Evolutionary conservation across 1,140 invertebrate genomes (phyloP), one percentile per base, ranked within the genome.

Genomic region (Lerema accius): DNA sequence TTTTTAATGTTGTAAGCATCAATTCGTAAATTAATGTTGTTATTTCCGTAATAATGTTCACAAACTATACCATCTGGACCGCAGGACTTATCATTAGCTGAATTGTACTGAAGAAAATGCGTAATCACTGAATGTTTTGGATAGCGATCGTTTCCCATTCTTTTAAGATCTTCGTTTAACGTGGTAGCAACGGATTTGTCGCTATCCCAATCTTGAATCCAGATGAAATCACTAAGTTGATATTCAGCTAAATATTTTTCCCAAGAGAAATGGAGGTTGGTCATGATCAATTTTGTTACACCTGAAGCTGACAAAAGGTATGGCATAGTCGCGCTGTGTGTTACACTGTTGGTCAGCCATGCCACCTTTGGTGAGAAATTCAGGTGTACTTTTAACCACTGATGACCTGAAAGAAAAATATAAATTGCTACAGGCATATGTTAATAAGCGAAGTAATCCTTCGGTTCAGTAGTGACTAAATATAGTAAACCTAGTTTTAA

Each of bases 261-360:
- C 95, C 96, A 96, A 1, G 94, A 93, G 65, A 94, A 95, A 69
- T 95, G 94, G 19, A 95, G 91, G 35, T 94, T 91, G 71, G 95
- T 94, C 13, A 95, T 92, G 1, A 96, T 92, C 0, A 94, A 93
- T n/a, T 93, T 93, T 16, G 92, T 85, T 3, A 96, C 92, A 0
- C 94, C 95, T 0, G 94, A 92, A 2, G 92, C 78, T 23, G 94
- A 92, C 0, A 97, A 82, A 0, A 97, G 81, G 63, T 96, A 96
- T 0, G 95, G 93, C 40, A 96, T 91, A 0, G 95, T 95, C 0
- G 94, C 93, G 7, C 95, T 95, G 69, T 96, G 95, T 0, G 95
- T 95, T 62, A 97, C 96, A 0, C 95, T 95, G 80, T 96, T 96
- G 3, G 96, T 94, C 0, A 95, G 93, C 95, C 96, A 96, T 0